Evolutionary conservation across 2,888 invertebrate genomes (phyloP), one percentile per base, ranked within the genome.

Genomic region (Drosophila emarginata): DNA sequence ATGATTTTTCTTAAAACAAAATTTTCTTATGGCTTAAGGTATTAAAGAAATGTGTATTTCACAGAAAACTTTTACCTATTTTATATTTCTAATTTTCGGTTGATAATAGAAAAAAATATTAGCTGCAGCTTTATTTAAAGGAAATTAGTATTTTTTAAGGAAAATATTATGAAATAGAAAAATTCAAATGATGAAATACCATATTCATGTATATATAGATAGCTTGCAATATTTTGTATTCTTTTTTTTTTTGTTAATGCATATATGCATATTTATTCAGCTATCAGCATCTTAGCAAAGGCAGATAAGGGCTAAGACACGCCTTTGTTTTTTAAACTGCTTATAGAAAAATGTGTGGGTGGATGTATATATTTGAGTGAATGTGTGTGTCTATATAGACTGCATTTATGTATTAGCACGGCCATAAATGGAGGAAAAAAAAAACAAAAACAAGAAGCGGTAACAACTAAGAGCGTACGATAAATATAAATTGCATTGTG

Each of bases 401-500:
- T 56, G 40, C 61, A 59, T 74, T 62, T 73, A 69, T 70, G 67
- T 64, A 51, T 72, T 67, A 67, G 51, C 74, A 73, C 66, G 67
- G 70, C 69, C 87, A 80, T 74, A 81, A 86, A 86, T 80, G 76
- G 15, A 18, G 9, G 9, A 45, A n/a, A 9, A 1, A 15, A 45
- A 45, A 86, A 83, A 76, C 79, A 80, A 83, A 86, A 81, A 86
- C 83, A 71, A 84, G 74, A 61, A 70, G 74, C 67, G 61, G 68
- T 70, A 76, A 85, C 80, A 85, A 87, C 83, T 78, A 82, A 83
- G 73, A 82, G 79, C 74, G 74, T 71, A 79, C 77, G 77, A 86
- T 84, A 86, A 87, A 84, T 87, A 87, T 87, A 87, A 84, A 87
- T 87, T 84, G 88, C 88, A 82, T 86, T 86, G 80, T 84, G 88